phyloP scores from a whole-genome alignment of 2,888 invertebrate genomes.

The Athalia cordata region DNA sequence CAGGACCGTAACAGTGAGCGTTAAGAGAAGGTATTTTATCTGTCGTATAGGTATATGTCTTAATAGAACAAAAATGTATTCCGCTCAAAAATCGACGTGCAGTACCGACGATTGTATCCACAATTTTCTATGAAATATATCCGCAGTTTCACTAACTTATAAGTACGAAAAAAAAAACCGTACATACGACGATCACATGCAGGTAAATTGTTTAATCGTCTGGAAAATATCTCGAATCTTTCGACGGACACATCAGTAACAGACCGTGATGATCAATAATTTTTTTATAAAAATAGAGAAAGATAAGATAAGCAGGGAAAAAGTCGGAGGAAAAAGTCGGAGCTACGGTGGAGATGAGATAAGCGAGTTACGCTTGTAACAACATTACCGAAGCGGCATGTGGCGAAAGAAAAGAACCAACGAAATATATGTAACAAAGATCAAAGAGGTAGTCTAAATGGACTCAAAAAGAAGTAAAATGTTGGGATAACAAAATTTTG shows the following conservation, averaged over 20 bases:
- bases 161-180: no score
- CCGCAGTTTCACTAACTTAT: no score
- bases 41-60: background rate
- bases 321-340: conserved; percentile 9
- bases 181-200: no score
- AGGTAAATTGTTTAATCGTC: no score
- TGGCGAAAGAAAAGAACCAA: background rate
- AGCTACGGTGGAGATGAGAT: conserved; percentile 18
- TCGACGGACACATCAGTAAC: background rate
- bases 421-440: background rate
- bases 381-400: conserved; percentile 16
- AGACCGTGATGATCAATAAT: background rate
- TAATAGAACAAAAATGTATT: background rate
- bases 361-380: conserved; percentile 26
- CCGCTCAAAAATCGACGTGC: background rate
- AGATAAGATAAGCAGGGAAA: background rate
- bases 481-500: background rate
- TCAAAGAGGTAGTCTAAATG: conserved; percentile 11
- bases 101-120: no score
- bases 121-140: no score
- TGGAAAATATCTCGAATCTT: no score
- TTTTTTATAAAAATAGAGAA: background rate
- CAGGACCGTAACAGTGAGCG: background rate
- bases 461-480: conserved; percentile 14
- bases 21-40: background rate